Evolutionary conservation across 1,140 invertebrate genomes (phyloP), one percentile per base, ranked within the genome.

Genomic region (Carcinoscorpius rotundicauda): DNA sequence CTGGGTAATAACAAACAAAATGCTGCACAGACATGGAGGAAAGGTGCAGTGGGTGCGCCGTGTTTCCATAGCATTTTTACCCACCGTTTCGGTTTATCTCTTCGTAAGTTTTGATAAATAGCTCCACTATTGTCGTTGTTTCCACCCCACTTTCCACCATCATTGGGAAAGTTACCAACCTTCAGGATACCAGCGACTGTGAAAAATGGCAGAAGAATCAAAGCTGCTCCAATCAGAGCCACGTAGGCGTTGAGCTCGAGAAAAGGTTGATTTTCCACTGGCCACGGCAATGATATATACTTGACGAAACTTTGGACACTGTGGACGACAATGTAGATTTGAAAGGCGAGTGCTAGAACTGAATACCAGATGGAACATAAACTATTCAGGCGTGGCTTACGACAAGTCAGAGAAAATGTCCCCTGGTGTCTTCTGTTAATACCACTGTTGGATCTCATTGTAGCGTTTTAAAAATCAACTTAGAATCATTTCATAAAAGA

Each of bases 341-440:
- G 74, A 4, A 77, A 64, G 5, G 72, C 79, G 3, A 87, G 82
- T 6, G 85, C 83, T 49, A 87, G 75, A 8, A 89, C 76, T 51
- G 89, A 89, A 76, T 91, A 92, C 87, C 89, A 90, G 58, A 91
- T 82, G 56, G 87, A 91, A 85, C 87, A 90, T 58, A 92, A 80
- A 62, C 84, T 87, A 76, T 92, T 92, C 49, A 89, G 79, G 73
- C 88, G 86, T 48, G 84, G 80, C 5, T 79, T 75, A 62, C 76
- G 74, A 66, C 81, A 82, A 55, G 29, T 29, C 29, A 29, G 29
- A 29, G 29, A 29, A 29, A 29, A 29, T 29, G 29, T 29, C 29
- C 29, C 29, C 29, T 29, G 29, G 29, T 2, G 29, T 29, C 29
- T 29, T 29, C 29, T 29, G 29, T 29, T 29, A 29, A 29, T 29